Evolutionary conservation across 2,888 invertebrate species (phyloP).

Genomic region (Gandaritis pyraliata): DNA sequence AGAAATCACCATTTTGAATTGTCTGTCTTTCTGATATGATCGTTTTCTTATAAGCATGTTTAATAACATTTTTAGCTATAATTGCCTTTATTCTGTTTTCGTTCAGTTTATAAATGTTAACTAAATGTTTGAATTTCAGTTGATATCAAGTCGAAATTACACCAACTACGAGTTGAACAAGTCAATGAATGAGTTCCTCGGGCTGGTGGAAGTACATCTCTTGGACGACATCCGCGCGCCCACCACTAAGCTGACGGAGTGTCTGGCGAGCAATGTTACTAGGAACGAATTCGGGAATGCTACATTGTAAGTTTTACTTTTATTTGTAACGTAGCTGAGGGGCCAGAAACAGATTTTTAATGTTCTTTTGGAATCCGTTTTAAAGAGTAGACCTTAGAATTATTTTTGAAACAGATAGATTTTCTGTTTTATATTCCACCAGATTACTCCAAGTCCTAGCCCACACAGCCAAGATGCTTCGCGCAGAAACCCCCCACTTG

Average conservation of each 20-base stretch:
- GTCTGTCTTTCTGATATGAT: no score
- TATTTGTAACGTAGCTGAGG: no score
- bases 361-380: no score
- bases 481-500: constrained; percentile 66
- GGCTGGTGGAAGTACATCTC: constrained; percentile 64
- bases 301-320: constrained; percentile 61
- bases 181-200: constrained; percentile 69
- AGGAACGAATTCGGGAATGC: constrained; percentile 66
- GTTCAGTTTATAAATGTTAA: no score
- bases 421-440: background rate
- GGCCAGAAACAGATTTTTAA: no score
- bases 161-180: constrained; percentile 78
- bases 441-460: constrained; percentile 65
- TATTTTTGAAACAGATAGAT: background rate
- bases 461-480: constrained; percentile 57
- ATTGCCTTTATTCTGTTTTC: no score
- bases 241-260: constrained; percentile 61
- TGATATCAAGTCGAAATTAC: constrained; percentile 77
- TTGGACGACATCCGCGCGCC: constrained; percentile 63
- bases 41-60: no score
- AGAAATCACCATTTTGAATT: no score
- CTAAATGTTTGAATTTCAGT: constrained; percentile 53
- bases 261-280: constrained; percentile 62
- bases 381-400: no score
- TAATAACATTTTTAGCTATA: no score